Conservation (phyloP, 2,113 vertebrate species). For the Penelope pileata region DNA sequence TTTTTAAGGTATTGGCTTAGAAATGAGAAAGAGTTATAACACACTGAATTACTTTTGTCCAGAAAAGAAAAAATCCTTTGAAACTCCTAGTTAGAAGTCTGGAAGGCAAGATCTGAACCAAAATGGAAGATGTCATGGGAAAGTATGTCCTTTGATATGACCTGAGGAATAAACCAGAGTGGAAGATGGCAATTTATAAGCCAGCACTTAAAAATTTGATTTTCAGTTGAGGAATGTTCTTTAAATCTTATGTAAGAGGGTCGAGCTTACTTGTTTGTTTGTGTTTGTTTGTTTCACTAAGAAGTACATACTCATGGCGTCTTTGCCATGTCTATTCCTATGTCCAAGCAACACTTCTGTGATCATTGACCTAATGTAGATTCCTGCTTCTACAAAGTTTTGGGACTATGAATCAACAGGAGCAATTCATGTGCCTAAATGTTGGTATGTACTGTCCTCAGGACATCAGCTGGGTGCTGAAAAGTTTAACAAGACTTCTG, state of each 20-base stretch:
- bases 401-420: too few species aligned
- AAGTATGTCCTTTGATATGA: neutral
- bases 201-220: fast-evolving
- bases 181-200: neutral
- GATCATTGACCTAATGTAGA: neutral
- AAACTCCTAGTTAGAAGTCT: neutral
- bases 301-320: neutral
- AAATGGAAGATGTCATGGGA: neutral
- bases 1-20: neutral
- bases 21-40: neutral
- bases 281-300: neutral
- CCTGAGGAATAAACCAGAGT: neutral
- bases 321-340: neutral
- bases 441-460: neutral
- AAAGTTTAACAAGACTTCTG: neutral
- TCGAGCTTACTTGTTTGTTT: fast-evolving
- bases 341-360: neutral
- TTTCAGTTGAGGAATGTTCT: neutral
- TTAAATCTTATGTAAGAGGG: neutral
- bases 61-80: neutral
- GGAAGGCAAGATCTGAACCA: neutral
- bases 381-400: neutral
- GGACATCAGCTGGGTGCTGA: neutral
- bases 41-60: neutral
- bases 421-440: neutral